Evolutionary conservation across 2,888 invertebrate species (phyloP).

Genomic region (Tethea ocularis): DNA sequence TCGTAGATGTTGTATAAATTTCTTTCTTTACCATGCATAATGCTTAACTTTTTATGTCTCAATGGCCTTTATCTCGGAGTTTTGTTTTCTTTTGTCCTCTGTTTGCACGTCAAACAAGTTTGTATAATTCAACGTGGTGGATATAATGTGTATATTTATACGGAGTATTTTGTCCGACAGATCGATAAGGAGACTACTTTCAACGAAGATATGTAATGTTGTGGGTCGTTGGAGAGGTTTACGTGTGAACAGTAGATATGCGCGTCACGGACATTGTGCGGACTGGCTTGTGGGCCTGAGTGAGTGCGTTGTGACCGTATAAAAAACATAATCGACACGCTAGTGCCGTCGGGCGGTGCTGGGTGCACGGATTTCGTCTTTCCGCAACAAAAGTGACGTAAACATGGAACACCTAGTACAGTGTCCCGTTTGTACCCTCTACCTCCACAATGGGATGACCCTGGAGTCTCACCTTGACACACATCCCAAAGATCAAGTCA

Average conservation of each 20-base stretch:
- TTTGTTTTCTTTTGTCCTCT: constrained; percentile 82
- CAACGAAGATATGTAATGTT: constrained; percentile 73
- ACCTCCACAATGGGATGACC: constrained; percentile 91
- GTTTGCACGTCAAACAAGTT: constrained; percentile 70
- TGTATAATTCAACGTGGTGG: constrained; percentile 58
- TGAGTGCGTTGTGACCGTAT: constrained; percentile 58
- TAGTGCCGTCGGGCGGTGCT: constrained; percentile 28
- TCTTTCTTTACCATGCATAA: constrained; percentile 49
- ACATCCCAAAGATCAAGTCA: constrained; percentile 94
- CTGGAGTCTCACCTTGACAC: constrained; percentile 92
- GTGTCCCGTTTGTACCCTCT: constrained; percentile 94
- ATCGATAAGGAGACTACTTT: constrained; percentile 76
- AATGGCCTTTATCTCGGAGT: constrained; percentile 81
- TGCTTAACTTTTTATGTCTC: constrained; percentile 80
- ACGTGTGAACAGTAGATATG: constrained; percentile 73
- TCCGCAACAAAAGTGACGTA: constrained; percentile 26
- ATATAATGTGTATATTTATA: constrained; percentile 61
- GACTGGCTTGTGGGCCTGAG: constrained; percentile 57
- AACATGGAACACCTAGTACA: constrained; percentile 80
- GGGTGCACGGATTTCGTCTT: constrained; percentile 18
- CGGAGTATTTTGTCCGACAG: constrained; percentile 74
- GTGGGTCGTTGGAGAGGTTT: constrained; percentile 62
- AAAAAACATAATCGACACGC: constrained; percentile 27
- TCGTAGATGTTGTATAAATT: constrained; percentile 22
- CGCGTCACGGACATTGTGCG: constrained; percentile 69